phyloP scores from a whole-genome alignment of 1,140 invertebrate genomes.

The Monomorium pharaonis region DNA sequence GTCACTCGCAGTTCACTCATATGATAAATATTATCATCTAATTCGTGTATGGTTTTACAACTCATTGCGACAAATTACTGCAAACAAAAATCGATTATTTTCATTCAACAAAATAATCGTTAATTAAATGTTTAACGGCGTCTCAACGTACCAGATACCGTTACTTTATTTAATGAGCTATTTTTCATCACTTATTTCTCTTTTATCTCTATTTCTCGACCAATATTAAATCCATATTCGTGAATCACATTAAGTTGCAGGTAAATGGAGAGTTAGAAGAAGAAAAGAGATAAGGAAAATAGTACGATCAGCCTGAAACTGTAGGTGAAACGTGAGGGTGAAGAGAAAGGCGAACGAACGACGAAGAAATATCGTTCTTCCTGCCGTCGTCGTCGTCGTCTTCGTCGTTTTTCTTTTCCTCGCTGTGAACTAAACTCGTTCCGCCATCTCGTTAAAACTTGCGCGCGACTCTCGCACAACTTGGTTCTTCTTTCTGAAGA shows the following conservation, averaged over 20 bases:
- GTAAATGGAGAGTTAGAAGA: conserved; percentile 28
- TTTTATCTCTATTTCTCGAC: background rate
- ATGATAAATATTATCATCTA: background rate
- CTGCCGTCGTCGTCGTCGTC: conserved; percentile 1
- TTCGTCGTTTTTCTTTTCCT: conserved; percentile 62
- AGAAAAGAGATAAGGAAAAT: conserved; percentile 1
- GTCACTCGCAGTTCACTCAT: conserved; percentile 7
- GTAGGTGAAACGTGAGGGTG: background rate
- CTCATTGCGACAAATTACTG: background rate
- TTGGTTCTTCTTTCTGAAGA: conserved; percentile 72
- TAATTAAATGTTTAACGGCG: background rate
- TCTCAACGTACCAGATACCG: background rate
- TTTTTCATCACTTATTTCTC: background rate
- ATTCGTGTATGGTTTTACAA: background rate
- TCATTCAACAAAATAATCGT: background rate
- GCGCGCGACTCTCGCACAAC: conserved; percentile 62
- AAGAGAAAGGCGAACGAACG: conserved; percentile 28
- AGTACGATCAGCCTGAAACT: background rate
- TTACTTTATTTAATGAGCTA: background rate
- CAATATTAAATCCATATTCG: conserved; percentile 31
- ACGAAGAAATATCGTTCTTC: conserved; percentile 60
- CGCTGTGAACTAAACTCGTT: conserved; percentile 69
- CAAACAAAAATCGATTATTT: background rate
- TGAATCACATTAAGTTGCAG: background rate
- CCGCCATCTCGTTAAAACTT: conserved; percentile 82